These are phyloP conservation scores for Phylloscopus collybita DNA, from an alignment of 2,797 vertebrate genomes.

Conservation along the genomic window DNA sequence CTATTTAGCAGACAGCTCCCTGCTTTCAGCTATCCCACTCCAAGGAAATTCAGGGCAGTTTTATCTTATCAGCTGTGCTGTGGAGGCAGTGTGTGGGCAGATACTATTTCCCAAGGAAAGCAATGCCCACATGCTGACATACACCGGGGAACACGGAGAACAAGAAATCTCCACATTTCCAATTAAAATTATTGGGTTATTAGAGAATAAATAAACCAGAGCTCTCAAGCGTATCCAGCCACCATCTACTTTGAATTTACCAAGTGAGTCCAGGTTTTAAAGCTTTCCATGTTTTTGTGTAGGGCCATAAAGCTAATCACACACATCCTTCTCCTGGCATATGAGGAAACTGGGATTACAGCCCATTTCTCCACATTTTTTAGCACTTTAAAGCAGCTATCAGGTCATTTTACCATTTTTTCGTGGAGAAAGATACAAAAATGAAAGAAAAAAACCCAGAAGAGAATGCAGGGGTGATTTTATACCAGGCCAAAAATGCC, in stretches of 20 bases:
- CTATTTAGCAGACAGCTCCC: constrained; percentile 45
- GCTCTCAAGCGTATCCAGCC: background rate
- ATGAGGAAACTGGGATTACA: background rate
- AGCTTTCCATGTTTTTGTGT: background rate
- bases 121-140: constrained; percentile 54
- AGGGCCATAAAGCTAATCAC: background rate
- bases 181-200: constrained; percentile 25
- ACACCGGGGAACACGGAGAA: constrained; percentile 7
- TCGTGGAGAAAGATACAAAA: background rate
- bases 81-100: constrained; percentile 49
- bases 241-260: background rate
- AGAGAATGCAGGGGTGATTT: background rate
- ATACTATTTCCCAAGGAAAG: constrained; percentile 18
- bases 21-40: constrained; percentile 51
- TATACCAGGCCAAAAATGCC: background rate
- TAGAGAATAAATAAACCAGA: constrained; percentile 17
- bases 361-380: background rate
- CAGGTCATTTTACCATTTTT: constrained; percentile 13
- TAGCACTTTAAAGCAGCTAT: background rate
- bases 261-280: background rate
- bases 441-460: background rate
- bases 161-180: background rate
- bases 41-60: constrained; percentile 45
- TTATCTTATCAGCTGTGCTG: constrained; percentile 45
- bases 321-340: background rate